Conservation (phyloP, 1,140 invertebrate genomes). For the Dinoponera quadriceps region DNA sequence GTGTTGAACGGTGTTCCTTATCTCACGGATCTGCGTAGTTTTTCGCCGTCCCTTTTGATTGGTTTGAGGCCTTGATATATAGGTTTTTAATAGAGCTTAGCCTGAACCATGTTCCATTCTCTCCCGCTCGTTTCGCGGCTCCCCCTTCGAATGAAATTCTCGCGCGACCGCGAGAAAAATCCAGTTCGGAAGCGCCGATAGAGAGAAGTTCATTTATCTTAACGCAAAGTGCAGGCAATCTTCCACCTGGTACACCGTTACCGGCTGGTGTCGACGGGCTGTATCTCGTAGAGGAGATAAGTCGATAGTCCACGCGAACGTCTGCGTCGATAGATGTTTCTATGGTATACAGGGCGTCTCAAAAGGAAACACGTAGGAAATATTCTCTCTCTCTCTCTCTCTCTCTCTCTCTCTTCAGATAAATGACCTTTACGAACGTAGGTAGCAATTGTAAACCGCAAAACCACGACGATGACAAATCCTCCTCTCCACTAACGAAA, state of each 20-base stretch:
- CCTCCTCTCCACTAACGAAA: background rate
- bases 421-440: too few relatives aligned
- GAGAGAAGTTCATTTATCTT: slow-evolving; percentile 53
- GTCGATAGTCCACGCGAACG: slow-evolving; percentile 25
- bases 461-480: background rate
- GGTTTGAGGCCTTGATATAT: too few relatives aligned
- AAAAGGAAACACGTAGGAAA: background rate
- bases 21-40: too few relatives aligned
- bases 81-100: too few relatives aligned
- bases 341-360: background rate
- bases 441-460: background rate
- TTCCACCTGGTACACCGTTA: slow-evolving; percentile 72
- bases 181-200: slow-evolving; percentile 35
- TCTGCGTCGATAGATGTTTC: slow-evolving; percentile 17
- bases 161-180: slow-evolving; percentile 10
- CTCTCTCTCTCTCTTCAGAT: too few relatives aligned
- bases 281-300: slow-evolving; percentile 49
- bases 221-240: slow-evolving; percentile 57
- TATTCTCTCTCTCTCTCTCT: background rate
- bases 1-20: too few relatives aligned
- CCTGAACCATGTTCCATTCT: background rate
- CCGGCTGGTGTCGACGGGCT: slow-evolving; percentile 44
- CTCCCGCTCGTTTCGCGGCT: background rate
- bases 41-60: too few relatives aligned
- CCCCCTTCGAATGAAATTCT: background rate